Evolutionary conservation across 2,113 vertebrate genomes (phyloP), one percentile per base, ranked within the genome.

Genomic region (Xyrauchen texanus): DNA sequence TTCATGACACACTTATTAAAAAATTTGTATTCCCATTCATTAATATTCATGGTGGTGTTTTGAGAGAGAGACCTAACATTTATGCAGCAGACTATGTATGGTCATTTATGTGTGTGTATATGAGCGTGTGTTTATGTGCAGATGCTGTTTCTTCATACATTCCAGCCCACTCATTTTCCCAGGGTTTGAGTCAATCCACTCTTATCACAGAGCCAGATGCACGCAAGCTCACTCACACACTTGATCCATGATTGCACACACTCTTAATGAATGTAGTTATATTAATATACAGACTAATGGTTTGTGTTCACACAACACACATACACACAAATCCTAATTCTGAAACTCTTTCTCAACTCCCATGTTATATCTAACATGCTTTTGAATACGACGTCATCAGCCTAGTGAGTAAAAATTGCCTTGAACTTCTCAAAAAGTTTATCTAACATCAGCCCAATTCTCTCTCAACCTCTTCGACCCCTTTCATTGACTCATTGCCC

Each of bases 231-330:
- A 60, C 79, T 67, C 64, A 69, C 65, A 69, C 47, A 67, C 15
- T 15, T 58, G 13, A 58, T n/a, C 55, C 55, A 0, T 57, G 6
- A 58, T 58, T n/a, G 49, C 49, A 64, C 51, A 45, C 51, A 89
- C 79, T 89, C 88, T 81, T 88, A 87, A 89, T 88, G 87, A 84
- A 68, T 21, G 77, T 46, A 13, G 21, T 34, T 34, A 58, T 13
- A 77, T 4, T 66, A 11, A 55, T 15, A 12, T 5, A 61, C 60
- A 62, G 21, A 34, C 60, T 21, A 34, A 46, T 42, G 13, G 8
- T 71, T 34, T 11, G 10, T 13, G 7, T 53, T 34, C 15, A 21
- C 51, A 16, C n/a, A 34, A 7, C 42, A 68, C 76, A 88, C 86
- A 87, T 80, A 81, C 85, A 83, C 81, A 60, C 75, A 45, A 67